A percentile compares a stretch with the other conserved stretches of the same genome.
These are phyloP conservation scores for Solea solea DNA, from an alignment of 2,113 vertebrate species.

Conservation along the genomic window DNA sequence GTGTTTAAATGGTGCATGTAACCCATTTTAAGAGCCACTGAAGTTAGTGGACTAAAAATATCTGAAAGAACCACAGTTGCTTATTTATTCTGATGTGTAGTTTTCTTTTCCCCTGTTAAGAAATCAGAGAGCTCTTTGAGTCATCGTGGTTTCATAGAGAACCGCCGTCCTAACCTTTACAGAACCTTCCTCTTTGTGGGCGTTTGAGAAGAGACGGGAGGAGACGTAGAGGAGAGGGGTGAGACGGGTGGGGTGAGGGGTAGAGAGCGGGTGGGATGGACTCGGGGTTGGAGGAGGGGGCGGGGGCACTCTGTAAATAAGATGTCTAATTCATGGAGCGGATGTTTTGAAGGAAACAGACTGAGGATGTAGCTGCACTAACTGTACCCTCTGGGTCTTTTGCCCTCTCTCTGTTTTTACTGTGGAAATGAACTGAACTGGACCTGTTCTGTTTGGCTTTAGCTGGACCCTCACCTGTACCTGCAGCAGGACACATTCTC, in stretches of 20 bases:
- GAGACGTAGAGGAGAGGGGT: slow-evolving; percentile 27
- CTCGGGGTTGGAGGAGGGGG: slow-evolving; percentile 18
- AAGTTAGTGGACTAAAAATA: slow-evolving; percentile 57
- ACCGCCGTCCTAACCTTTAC: slow-evolving; percentile 57
- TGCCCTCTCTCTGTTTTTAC: slow-evolving; percentile 34
- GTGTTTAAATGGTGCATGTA: slow-evolving; percentile 25
- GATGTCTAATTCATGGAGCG: slow-evolving; percentile 81
- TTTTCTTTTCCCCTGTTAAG: slow-evolving; percentile 20
- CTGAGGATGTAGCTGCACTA: slow-evolving; percentile 74
- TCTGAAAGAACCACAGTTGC: slow-evolving; percentile 38
- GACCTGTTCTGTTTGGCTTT: slow-evolving; percentile 63
- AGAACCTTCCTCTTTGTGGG: slow-evolving; percentile 50
- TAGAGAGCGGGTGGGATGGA: slow-evolving; percentile 19
- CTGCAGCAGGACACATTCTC: slow-evolving; percentile 60
- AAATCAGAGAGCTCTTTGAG: slow-evolving; percentile 68
- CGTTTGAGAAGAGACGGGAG: slow-evolving; percentile 46
- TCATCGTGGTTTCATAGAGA: slow-evolving; percentile 50
- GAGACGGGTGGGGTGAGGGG: slow-evolving; percentile 32
- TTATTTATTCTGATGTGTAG: slow-evolving; percentile 64
- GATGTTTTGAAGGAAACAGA: slow-evolving; percentile 87
- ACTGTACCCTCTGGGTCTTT: slow-evolving; percentile 57
- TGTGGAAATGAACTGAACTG: slow-evolving; percentile 65
- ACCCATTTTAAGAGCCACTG: slow-evolving; percentile 21
- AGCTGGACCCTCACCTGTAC: slow-evolving; percentile 64
- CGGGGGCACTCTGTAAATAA: slow-evolving; percentile 70